phyloP scores from a whole-genome alignment of 2,888 invertebrate species.

The Aelia acuminata region DNA sequence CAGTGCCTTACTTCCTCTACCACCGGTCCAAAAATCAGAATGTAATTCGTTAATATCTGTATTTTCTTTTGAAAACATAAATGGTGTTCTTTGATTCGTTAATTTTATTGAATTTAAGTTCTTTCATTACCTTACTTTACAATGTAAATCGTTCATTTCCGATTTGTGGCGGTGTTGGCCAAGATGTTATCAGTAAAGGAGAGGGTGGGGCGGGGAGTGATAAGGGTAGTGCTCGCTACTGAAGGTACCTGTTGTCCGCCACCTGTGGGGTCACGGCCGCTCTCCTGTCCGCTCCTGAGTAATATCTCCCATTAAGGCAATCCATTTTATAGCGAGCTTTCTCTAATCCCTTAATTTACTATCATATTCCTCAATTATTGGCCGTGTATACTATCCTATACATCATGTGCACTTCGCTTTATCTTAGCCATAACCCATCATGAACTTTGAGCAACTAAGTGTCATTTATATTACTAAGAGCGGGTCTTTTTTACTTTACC shows the following conservation, averaged over 20 bases:
- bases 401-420: no score
- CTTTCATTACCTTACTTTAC: not conserved
- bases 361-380: not conserved
- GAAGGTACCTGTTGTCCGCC: not conserved
- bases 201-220: not conserved
- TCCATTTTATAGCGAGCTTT: not conserved
- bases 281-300: not conserved
- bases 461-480: no score
- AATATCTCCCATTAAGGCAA: not conserved
- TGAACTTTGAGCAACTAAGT: no score
- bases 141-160: not conserved
- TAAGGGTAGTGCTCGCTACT: not conserved
- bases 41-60: no score
- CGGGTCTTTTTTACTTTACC: no score
- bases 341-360: slow-evolving; percentile 18
- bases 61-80: no score
- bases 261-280: not conserved
- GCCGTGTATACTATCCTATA: not conserved
- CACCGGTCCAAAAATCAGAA: no score
- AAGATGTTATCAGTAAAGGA: not conserved
- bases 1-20: no score
- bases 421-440: not conserved
- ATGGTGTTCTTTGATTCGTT: no score
- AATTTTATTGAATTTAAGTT: no score
- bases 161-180: not conserved